These are phyloP conservation scores for Hapalemur alaotrensis DNA, from an alignment of 2,797 vertebrate species.

Conservation along the genomic window DNA sequence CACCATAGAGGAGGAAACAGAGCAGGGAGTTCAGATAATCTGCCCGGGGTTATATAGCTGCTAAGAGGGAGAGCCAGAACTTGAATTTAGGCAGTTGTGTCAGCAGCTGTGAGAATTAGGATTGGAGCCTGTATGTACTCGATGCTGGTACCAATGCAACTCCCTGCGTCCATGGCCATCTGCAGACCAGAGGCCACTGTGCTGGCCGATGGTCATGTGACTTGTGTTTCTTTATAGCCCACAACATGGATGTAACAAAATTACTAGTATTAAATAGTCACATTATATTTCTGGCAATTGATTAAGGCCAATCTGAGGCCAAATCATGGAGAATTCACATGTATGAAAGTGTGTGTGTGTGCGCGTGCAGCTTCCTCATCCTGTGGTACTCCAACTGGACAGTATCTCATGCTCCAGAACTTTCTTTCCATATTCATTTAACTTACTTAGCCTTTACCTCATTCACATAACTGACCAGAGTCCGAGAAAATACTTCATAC, in stretches of 20 bases:
- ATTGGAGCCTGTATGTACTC: not conserved
- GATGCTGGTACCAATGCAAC: fast-evolving
- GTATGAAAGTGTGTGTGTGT: not conserved
- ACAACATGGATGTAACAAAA: not conserved
- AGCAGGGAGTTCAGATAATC: not conserved
- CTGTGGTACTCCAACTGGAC: no score
- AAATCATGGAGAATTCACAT: not conserved
- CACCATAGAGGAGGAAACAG: not conserved
- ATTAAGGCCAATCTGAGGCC: not conserved
- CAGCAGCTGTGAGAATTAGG: not conserved
- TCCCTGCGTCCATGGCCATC: fast-evolving
- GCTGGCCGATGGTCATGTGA: fast-evolving
- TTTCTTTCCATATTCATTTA: not conserved
- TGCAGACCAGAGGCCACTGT: no score
- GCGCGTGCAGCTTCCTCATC: not conserved
- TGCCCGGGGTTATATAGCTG: not conserved
- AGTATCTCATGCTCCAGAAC: not conserved
- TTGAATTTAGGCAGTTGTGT: not conserved
- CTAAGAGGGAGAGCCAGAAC: not conserved
- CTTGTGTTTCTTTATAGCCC: not conserved
- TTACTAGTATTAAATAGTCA: not conserved
- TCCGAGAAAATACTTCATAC: not conserved
- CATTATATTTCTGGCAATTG: not conserved
- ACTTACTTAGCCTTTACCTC: not conserved
- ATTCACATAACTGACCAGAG: not conserved